Evolutionary conservation across 2,888 invertebrate genomes (phyloP), one percentile per base, ranked within the genome.

Genomic region (Idaea straminata): DNA sequence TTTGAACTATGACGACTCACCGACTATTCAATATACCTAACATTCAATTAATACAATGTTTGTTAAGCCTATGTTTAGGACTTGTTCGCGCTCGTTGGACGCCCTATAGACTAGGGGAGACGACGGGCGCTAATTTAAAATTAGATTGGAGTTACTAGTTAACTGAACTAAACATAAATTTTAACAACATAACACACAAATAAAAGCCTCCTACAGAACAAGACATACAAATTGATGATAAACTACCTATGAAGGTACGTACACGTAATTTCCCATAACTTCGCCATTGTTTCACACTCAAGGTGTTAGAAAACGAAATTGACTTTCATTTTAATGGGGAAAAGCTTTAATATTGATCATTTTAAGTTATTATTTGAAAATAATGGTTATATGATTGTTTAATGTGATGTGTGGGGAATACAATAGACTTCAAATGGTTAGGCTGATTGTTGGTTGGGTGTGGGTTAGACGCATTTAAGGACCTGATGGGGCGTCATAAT

Each of bases 261-360:
- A 47, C 10, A 7, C 10, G 36, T 61, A 64, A 67, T 69, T 69
- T 72, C 71, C 66, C 72, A 73, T 65, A 61, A 35, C 16, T 63
- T 61, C 36, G 13, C 70, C 65, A 75, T 74, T 75, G 73, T 75
- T 64, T 60, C 47, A 47, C 10, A 47, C 13, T 47, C 38, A 64
- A 62, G 16, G 38, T 64, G 61, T 57, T 65, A 65, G 58, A 61
- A 57, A 69, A 67, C 69, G 63, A 72, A 71, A 66, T 67, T 69
- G 65, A 71, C 72, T 74, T 73, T 75, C 74, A 38, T 69, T 66
- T n/a, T 69, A 66, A 70, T 67, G 59, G 61, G 59, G 65, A 70
- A 67, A 69, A 66, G 58, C 61, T 62, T 57, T 5, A n/a, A 36
- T 58, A 62, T 57, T 15, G n/a, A 58, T 62, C 15, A 16, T 16